phyloP scores from a whole-genome alignment of 2,113 vertebrate species.

The Chaetodon auriga region DNA sequence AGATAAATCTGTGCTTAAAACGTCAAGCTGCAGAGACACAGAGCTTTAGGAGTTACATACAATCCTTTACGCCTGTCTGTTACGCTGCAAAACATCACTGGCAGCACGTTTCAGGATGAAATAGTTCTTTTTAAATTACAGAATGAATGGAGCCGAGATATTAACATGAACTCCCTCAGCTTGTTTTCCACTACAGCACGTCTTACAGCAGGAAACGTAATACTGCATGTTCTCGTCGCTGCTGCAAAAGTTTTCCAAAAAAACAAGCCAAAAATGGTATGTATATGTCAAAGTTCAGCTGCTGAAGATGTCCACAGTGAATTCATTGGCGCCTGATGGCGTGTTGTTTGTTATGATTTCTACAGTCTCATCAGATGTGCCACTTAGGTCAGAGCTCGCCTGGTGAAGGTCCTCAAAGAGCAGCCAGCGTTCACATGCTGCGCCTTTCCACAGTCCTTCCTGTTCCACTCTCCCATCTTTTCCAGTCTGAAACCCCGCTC shows the following conservation, averaged over 20 bases:
- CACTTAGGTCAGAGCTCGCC: conserved; percentile 74
- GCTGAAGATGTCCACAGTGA: conserved; percentile 68
- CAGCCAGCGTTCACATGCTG: conserved; percentile 61
- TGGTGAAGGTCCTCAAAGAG: conserved; percentile 44
- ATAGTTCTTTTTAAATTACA: neutral
- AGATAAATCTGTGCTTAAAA: neutral
- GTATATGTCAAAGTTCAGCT: conserved; percentile 56
- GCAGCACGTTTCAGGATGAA: neutral
- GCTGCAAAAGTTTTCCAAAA: conserved; percentile 24
- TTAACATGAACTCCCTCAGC: neutral
- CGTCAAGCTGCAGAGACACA: neutral
- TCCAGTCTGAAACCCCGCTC: conserved; percentile 67
- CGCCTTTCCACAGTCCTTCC: conserved; percentile 78
- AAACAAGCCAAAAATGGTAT: conserved; percentile 60
- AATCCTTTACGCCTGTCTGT: neutral
- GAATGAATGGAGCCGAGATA: neutral
- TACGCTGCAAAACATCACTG: no score
- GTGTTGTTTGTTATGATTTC: conserved; percentile 78
- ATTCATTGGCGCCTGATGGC: conserved; percentile 59
- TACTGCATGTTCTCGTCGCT: conserved; percentile 14
- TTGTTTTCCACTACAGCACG: neutral
- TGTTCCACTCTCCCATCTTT: conserved; percentile 80
- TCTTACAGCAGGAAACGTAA: conserved; percentile 39
- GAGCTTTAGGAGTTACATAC: neutral
- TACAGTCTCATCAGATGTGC: conserved; percentile 73